These are phyloP conservation scores for Uropetala carovei DNA, from an alignment of 2,888 invertebrate species.

Conservation along the genomic window DNA sequence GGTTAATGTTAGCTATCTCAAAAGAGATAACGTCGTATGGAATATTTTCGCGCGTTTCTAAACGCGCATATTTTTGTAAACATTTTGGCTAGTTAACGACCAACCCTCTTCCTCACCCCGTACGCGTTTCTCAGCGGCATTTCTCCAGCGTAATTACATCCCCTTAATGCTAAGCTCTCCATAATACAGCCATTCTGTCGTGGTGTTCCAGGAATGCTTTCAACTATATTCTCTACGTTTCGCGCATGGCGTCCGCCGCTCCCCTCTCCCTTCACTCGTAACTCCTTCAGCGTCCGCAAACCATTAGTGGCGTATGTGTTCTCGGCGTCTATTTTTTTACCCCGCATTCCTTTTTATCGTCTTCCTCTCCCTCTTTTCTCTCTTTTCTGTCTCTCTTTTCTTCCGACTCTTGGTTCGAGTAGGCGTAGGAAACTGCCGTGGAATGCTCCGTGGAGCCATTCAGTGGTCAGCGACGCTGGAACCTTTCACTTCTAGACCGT, in stretches of 20 bases:
- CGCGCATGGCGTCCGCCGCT: neutral
- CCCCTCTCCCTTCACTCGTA: neutral
- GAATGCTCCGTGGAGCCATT: no score
- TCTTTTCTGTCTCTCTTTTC: neutral
- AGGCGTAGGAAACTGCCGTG: neutral
- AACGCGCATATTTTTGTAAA: neutral
- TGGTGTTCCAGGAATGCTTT: conserved; percentile 24
- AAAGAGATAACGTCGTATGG: neutral
- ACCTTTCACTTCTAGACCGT: neutral
- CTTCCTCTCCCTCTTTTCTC: neutral
- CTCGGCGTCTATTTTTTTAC: conserved; percentile 15
- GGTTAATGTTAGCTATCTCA: no score
- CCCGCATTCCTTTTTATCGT: neutral
- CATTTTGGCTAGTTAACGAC: neutral
- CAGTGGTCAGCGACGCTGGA: no score
- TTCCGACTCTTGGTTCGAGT: neutral
- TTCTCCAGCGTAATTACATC: neutral
- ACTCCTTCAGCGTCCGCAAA: conserved; percentile 48
- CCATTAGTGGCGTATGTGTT: conserved; percentile 29
- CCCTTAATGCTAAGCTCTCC: conserved; percentile 3
- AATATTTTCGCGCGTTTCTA: neutral
- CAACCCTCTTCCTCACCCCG: neutral
- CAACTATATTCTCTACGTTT: conserved; percentile 16
- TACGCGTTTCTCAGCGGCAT: neutral
- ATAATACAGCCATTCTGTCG: conserved; percentile 3